Base-by-base conservation (phyloP, 2,797 vertebrate species). In the Agapornis canus region DNA sequence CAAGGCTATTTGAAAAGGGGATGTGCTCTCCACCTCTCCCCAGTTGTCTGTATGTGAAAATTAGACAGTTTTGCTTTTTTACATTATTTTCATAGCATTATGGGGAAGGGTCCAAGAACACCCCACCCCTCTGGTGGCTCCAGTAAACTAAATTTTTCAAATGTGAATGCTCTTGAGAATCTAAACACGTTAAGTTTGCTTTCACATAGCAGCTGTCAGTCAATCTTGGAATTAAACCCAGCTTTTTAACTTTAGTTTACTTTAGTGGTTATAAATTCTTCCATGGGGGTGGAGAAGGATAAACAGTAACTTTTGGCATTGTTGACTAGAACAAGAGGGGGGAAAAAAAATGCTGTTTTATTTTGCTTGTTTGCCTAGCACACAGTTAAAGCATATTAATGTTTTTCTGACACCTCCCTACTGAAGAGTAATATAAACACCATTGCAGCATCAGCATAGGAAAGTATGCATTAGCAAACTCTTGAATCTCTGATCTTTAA, bases 281-380 rank as follows among this genome's bases (percentile, higher is more conserved):
- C 78, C 51, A 66, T 77, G 81, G 83, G 51, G 81, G 70, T 2
- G 27, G 91, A 93, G 86, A 79, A 95, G 97, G 95, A 85, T 86
- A 95, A 93, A 90, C 95, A 93, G 75, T 85, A 89, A 97, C 77
- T 95, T 90, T 86, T 90, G 92, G 90, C 81, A 82, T 92, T 95
- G 89, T 96, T 94, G 94, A 92, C 72, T 86, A 94, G 86, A 78
- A 82, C 76, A 70, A 92, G 82, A 51, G 77, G 54, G 47, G 47
- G 8, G 29, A 49, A 81, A 71, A 72, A 31, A n/a, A 6, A 84
- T 35, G 69, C 72, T 86, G 82, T 92, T 97, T 97, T 88, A 85
- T 93, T 94, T 96, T 86, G 73, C 91, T 85, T 95, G 78, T 94
- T 95, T 96, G 93, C 95, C 96, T 97, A 92, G 95, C 90, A 92